Evolutionary conservation across 1,140 invertebrate genomes (phyloP), one percentile per base, ranked within the genome.

Genomic region (Adoxophyes honmai): DNA sequence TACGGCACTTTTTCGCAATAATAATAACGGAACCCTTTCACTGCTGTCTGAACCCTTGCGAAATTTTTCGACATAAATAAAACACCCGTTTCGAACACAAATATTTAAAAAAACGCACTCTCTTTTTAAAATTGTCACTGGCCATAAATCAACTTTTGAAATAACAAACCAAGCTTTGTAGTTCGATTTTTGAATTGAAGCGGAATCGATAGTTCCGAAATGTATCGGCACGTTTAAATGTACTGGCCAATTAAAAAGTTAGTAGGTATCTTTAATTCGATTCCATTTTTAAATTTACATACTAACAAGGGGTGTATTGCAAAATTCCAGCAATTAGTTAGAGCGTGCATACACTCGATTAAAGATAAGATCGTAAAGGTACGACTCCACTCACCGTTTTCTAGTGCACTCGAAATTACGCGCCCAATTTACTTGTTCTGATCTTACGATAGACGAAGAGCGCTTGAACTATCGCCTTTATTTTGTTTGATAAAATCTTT

Each of bases 71-170:
- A 77, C 75, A 75, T 79, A 88, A 85, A 86, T 81, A 88, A 88
- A 86, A 88, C 82, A 86, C 82, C 82, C 85, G 80, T 81, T 75
- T 63, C 52, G 57, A 83, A 85, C 66, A 85, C 82, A 88, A 88
- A 88, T 86, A 88, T 87, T 81, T 73, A 82, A 81, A 70, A 80
- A 81, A 76, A 65, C 55, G 42, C 60, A 64, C 64, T 68, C 66
- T 62, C 64, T 80, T 83, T 82, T 77, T 53, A 80, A 83, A 68
- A 80, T 81, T 84, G 78, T 82, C 79, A 77, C 70, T 75, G 62
- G 72, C 59, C 76, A 85, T 87, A 87, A 87, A 85, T 87, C 83
- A 86, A 74, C 74, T 73, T 33, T 63, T 37, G 59, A 79, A 80
- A 80, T 81, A 85, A 83, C 80, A 83, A 82, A 74, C 76, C 68